These are phyloP conservation scores for Drosophila orena DNA, from an alignment of 1,140 invertebrate species.

Conservation along the genomic window DNA sequence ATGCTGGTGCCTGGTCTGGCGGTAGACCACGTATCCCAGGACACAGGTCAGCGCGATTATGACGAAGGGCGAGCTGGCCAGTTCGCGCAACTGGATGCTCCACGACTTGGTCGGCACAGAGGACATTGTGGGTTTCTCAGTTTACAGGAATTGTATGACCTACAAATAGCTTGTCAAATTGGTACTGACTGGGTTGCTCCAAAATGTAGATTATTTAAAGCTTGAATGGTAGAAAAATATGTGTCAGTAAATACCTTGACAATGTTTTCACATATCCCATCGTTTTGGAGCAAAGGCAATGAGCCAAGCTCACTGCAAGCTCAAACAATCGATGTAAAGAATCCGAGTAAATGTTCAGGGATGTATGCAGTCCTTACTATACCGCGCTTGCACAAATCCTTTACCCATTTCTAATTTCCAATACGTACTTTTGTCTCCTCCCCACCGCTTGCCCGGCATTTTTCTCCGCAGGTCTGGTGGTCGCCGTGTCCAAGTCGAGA, in stretches of 20 bases:
- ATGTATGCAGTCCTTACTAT: background rate
- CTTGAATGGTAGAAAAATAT: too few relatives aligned
- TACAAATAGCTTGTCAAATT: background rate
- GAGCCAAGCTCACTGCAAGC: background rate
- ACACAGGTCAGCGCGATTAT: slow-evolving; percentile 25
- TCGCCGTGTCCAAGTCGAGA: slow-evolving; percentile 90
- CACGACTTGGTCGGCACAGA: slow-evolving; percentile 14
- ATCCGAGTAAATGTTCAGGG: slow-evolving; percentile 5
- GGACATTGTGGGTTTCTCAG: slow-evolving; percentile 20
- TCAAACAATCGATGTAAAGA: slow-evolving; percentile 21
- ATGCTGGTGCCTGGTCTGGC: background rate
- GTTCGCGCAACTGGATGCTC: slow-evolving; percentile 31
- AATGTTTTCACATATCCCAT: background rate
- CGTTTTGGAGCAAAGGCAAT: background rate
- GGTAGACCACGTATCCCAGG: slow-evolving; percentile 33
- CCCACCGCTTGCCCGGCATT: background rate
- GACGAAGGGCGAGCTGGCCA: slow-evolving; percentile 26
- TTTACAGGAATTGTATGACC: background rate
- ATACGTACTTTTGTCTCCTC: slow-evolving; percentile 16
- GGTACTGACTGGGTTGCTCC: background rate
- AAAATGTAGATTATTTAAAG: background rate
- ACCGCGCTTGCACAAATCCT: slow-evolving; percentile 22
- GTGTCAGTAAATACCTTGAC: background rate
- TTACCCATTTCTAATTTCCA: slow-evolving; percentile 26
- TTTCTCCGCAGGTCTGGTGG: slow-evolving; percentile 88